A percentile compares a stretch with the other conserved stretches of the same genome.
These are phyloP conservation scores for Epistrophella euchroma DNA, from an alignment of 2,888 invertebrate species.

Conservation along the genomic window DNA sequence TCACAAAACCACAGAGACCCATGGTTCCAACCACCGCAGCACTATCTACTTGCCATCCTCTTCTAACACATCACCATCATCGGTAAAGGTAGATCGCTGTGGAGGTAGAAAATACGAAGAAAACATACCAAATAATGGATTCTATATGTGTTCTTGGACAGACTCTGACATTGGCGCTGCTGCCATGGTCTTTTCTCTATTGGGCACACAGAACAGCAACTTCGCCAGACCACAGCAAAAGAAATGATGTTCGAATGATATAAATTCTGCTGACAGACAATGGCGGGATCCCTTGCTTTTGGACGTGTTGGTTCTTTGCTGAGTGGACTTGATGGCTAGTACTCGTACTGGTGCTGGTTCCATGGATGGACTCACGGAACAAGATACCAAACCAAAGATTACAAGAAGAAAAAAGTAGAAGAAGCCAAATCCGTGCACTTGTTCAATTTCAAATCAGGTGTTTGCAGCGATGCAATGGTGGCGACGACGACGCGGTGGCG, in stretches of 20 bases:
- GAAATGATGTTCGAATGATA: slow-evolving; percentile 72
- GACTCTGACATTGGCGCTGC: slow-evolving; percentile 69
- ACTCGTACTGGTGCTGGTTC: slow-evolving; percentile 5
- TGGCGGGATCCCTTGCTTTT: slow-evolving; percentile 70
- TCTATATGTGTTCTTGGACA: slow-evolving; percentile 68
- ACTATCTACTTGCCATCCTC: slow-evolving; percentile 2
- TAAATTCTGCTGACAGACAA: slow-evolving; percentile 72
- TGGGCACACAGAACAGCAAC: slow-evolving; percentile 42
- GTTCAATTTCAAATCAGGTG: slow-evolving; percentile 72
- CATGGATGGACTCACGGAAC: slow-evolving; percentile 72
- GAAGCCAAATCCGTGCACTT: slow-evolving; percentile 74
- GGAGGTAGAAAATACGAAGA: slow-evolving; percentile 27
- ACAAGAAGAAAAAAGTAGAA: slow-evolving; percentile 60
- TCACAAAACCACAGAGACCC: slow-evolving; percentile 45
- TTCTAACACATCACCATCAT: neutral
- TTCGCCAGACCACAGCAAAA: slow-evolving; percentile 33
- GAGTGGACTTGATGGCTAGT: neutral
- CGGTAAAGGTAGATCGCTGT: neutral
- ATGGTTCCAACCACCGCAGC: neutral
- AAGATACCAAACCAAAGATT: slow-evolving; percentile 69
- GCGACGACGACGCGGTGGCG: too few relatives aligned
- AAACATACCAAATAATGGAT: slow-evolving; percentile 75
- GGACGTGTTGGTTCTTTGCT: slow-evolving; percentile 37
- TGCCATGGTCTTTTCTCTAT: slow-evolving; percentile 61
- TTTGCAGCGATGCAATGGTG: slow-evolving; percentile 22